These are phyloP conservation scores for Drosophila hydei DNA, from an alignment of 1,140 invertebrate species.

Conservation along the genomic window DNA sequence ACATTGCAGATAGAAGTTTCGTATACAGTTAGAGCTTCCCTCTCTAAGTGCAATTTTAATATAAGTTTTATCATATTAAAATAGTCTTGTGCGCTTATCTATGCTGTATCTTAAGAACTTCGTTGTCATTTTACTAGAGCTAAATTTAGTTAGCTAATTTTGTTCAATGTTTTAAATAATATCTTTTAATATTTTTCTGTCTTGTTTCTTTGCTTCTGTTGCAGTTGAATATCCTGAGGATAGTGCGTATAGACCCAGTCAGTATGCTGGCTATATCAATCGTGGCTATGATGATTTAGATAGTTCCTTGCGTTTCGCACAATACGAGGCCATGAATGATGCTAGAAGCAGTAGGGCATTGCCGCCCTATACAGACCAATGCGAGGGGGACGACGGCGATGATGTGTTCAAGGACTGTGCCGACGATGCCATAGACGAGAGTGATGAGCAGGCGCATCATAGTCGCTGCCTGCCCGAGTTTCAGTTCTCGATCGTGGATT, in stretches of 20 bases:
- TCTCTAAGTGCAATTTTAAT: too few relatives aligned
- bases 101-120: neutral
- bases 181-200: neutral
- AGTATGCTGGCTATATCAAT: conserved; percentile 66
- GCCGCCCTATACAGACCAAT: conserved; percentile 48
- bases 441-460: conserved; percentile 29
- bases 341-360: conserved; percentile 25
- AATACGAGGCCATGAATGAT: conserved; percentile 66
- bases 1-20: too few relatives aligned
- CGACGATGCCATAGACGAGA: conserved; percentile 34
- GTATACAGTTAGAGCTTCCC: too few relatives aligned
- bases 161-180: too few relatives aligned
- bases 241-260: conserved; percentile 59
- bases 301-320: conserved; percentile 69
- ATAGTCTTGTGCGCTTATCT: too few relatives aligned
- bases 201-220: neutral
- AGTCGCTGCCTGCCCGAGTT: conserved; percentile 76
- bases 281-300: conserved; percentile 76
- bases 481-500: conserved; percentile 84
- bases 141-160: too few relatives aligned
- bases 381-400: conserved; percentile 9
- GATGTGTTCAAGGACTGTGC: conserved; percentile 46
- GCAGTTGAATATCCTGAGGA: conserved; percentile 58
- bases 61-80: too few relatives aligned
- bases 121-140: neutral